phyloP scores from a whole-genome alignment of 2,113 vertebrate genomes.

The Orycteropus afer region DNA sequence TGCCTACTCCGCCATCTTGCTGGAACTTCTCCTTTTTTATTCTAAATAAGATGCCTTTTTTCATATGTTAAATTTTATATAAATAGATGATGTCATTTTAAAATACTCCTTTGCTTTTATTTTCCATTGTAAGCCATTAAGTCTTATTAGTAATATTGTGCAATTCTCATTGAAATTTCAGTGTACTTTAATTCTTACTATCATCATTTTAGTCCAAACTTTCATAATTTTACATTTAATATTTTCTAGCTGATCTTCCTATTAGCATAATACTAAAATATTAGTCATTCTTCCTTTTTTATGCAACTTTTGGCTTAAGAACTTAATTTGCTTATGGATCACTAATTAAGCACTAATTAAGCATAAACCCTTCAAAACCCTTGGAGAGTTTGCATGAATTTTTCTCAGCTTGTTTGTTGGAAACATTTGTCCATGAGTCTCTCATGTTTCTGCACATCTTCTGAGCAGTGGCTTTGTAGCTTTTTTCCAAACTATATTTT shows the following conservation, averaged over 20 bases:
- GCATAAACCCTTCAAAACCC: not conserved
- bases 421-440: not conserved
- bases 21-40: too few species aligned
- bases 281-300: not conserved
- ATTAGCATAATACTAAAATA: conserved; percentile 57
- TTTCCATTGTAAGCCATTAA: conserved; percentile 17
- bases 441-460: not conserved
- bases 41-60: not conserved
- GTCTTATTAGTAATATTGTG: not conserved
- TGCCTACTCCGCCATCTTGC: too few species aligned
- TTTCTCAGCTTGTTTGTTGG: not conserved
- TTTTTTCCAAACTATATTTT: not conserved
- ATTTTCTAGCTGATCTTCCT: conserved; percentile 47
- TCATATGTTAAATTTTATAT: not conserved
- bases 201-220: conserved; percentile 29
- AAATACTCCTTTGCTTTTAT: not conserved
- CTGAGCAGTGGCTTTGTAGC: not conserved
- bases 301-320: conserved; percentile 9
- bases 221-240: conserved; percentile 36
- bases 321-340: not conserved
- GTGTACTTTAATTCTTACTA: conserved; percentile 53
- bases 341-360: conserved; percentile 60
- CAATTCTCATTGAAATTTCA: conserved; percentile 15
- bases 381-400: not conserved
- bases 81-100: conserved; percentile 17